phyloP scores from a whole-genome alignment of 2,888 invertebrate genomes.

The Drosophila phalerata region DNA sequence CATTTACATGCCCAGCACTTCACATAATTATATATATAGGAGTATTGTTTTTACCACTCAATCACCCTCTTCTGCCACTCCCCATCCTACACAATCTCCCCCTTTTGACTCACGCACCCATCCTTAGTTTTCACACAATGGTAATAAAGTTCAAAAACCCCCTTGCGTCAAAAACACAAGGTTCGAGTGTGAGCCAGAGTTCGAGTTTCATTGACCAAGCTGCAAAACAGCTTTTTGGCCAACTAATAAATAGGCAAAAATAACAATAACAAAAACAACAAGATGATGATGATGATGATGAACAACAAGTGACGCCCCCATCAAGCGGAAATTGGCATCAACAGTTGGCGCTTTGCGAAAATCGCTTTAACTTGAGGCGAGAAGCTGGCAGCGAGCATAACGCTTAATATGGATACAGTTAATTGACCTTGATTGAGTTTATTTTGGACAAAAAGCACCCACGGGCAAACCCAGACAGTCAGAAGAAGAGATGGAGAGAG shows the following conservation, averaged over 20 bases:
- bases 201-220: conserved; percentile 71
- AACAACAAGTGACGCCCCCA: conserved; percentile 59
- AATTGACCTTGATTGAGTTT: conserved; percentile 84
- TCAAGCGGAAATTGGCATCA: conserved; percentile 67
- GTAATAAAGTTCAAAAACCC: conserved; percentile 68
- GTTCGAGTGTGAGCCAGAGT: conserved; percentile 43
- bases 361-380: conserved; percentile 48
- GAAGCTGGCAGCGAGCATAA: conserved; percentile 34
- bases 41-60: conserved; percentile 15
- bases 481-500: neutral
- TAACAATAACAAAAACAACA: conserved; percentile 25
- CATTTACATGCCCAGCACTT: conserved; percentile 13
- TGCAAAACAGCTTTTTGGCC: conserved; percentile 61
- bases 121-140: conserved; percentile 44
- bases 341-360: conserved; percentile 61
- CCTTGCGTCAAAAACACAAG: conserved; percentile 36
- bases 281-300: conserved; percentile 12
- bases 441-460: conserved; percentile 58
- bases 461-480: conserved; percentile 24
- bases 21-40: conserved; percentile 25
- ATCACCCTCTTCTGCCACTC: neutral
- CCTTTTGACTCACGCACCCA: conserved; percentile 44
- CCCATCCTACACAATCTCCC: neutral
- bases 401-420: conserved; percentile 82
- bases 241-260: conserved; percentile 59